Base-by-base conservation (phyloP, 2,113 vertebrate genomes). In the Chamaetylas fuelleborni region DNA sequence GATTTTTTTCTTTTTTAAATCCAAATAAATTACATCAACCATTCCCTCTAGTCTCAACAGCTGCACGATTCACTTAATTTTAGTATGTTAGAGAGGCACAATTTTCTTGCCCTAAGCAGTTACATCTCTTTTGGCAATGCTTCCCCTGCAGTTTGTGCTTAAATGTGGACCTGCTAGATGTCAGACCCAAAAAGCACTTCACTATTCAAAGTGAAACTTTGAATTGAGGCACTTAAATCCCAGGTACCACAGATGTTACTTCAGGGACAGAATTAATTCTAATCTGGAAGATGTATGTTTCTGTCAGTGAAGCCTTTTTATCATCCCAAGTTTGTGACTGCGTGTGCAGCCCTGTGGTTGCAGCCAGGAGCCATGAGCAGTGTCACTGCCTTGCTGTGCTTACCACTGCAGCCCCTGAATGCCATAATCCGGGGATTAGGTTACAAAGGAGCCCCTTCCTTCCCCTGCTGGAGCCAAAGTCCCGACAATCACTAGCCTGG, bases 321-420 rank as follows among this genome's bases (percentile, higher is more conserved):
- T 26, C 58, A 24, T 22, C 14, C 7, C 29, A 25, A 9, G 11
- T 38, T 45, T 11, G 50, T 34, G 61, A 3, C 33, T 4, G 1
- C 0, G 0, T 13, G 33, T 14, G 14, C 43, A 56, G 82, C 56
- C 18, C 3, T 6, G 6, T 11, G 0, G 0, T 8, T 24, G 18
- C 58, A 43, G 53, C 29, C 31, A 22, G 60, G 43, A 22, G 5
- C 56, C 15, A 2, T 14, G 5, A 31, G 67, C 58, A 38, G 19
- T 3, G 45, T 15, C 83, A 31, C 53, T 36, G 53, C 91, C 45
- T 69, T 7, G 0, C 14, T 4, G 0, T 5, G 31, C 19, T 64
- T 23, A 12, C 47, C 50, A 12, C 31, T 0, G 13, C 53, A 53
- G 54, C 11, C 45, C 58, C 51, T 19, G 8, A 42, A 22, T 6